Conservation (phyloP, 2,113 vertebrate genomes). For the Pelobates fuscus region DNA sequence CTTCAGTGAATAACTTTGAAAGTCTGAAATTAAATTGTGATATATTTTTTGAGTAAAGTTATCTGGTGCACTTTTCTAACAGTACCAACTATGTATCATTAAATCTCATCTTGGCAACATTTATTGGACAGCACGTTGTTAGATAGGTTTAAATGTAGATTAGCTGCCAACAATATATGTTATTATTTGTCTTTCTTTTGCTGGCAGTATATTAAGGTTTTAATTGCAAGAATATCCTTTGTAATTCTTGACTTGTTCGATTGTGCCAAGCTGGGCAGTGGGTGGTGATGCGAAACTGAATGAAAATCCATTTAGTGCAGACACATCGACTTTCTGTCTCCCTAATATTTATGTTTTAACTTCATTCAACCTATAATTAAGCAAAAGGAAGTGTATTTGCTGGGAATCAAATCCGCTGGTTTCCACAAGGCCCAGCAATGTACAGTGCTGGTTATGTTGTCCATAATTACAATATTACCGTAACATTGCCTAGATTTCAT, state of each 20-base stretch:
- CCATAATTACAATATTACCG: not conserved
- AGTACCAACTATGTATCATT: not conserved
- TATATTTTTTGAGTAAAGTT: too few relatives aligned
- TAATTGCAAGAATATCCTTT: not conserved
- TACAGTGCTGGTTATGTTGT: not conserved
- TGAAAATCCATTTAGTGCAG: not conserved
- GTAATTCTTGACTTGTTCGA: not conserved
- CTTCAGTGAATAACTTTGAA: too few relatives aligned
- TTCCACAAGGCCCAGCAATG: not conserved
- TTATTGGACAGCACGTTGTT: not conserved
- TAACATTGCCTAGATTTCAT: not conserved
- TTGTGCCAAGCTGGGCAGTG: not conserved
- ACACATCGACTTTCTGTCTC: constrained; percentile 15
- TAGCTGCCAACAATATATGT: too few relatives aligned
- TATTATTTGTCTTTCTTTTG: too few relatives aligned
- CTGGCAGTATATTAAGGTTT: not conserved
- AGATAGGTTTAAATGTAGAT: not conserved
- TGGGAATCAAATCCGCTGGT: not conserved
- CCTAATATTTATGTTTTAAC: not conserved
- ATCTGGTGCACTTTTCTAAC: too few relatives aligned
- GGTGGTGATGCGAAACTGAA: not conserved
- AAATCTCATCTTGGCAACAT: not conserved
- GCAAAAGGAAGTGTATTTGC: not conserved
- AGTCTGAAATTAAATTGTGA: too few relatives aligned
- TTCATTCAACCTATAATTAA: constrained; percentile 1